Conservation (phyloP, 2,888 invertebrate genomes). For the Ceriagrion tenellum region DNA sequence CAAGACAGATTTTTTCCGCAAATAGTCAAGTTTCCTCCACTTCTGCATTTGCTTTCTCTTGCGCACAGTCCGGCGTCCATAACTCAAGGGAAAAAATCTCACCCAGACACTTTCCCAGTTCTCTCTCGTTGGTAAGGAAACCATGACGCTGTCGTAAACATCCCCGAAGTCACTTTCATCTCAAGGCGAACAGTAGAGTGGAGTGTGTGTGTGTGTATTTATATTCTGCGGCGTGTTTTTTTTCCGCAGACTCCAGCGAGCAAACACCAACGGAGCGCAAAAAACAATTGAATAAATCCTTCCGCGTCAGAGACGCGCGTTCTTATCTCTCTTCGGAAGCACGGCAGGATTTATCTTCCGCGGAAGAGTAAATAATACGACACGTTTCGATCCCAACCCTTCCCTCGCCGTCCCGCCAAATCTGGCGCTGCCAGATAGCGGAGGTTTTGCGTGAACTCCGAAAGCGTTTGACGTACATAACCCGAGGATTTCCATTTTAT, state of each 20-base stretch:
- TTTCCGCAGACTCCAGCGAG: neutral
- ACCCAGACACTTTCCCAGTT: too few relatives aligned
- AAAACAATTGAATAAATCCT: conserved; percentile 39
- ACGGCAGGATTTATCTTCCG: neutral
- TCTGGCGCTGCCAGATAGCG: neutral
- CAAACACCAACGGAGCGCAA: neutral
- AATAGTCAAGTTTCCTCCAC: too few relatives aligned
- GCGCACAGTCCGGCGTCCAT: too few relatives aligned
- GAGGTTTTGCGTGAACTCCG: neutral
- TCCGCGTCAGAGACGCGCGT: neutral
- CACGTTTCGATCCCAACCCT: neutral
- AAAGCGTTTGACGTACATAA: neutral
- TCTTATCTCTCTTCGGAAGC: neutral
- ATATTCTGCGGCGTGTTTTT: neutral
- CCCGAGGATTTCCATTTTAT: neutral
- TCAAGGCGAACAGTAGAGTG: neutral
- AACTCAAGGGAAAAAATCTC: too few relatives aligned
- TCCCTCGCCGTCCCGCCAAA: neutral
- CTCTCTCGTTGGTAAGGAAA: neutral
- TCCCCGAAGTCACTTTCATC: neutral
- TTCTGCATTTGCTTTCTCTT: too few relatives aligned
- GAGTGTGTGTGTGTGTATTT: neutral
- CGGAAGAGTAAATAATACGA: neutral
- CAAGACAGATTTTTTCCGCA: too few relatives aligned
- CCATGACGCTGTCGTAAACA: neutral